A percentile compares a stretch with the other conserved stretches of the same genome.
Conservation (phyloP, 2,888 invertebrate species). For the Deladenus siricidicola region DNA sequence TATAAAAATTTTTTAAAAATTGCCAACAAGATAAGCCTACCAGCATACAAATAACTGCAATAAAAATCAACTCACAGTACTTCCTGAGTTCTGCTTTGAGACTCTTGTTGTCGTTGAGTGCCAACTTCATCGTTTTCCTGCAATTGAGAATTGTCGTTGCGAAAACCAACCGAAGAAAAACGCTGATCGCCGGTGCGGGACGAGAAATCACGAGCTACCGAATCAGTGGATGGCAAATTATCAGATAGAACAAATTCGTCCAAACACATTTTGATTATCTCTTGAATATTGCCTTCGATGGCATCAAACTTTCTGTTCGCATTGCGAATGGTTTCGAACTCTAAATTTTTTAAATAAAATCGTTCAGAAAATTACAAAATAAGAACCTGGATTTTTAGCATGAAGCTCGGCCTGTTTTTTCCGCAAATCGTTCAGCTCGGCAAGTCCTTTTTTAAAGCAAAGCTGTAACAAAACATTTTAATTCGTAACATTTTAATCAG, state of each 20-base stretch:
- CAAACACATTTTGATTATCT: slow-evolving; percentile 1
- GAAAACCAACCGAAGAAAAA: no score
- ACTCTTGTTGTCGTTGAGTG: no score
- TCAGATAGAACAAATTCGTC: background rate
- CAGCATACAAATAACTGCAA: no score
- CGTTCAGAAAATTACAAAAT: background rate
- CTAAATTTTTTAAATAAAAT: background rate
- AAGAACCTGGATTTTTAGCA: slow-evolving; percentile 8
- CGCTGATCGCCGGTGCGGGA: background rate
- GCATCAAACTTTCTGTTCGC: slow-evolving; percentile 2
- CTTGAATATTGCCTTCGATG: slow-evolving; percentile 3
- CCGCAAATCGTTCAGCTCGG: background rate
- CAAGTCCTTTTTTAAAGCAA: background rate
- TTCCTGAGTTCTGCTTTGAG: background rate
- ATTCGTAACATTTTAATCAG: no score
- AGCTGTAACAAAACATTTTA: slow-evolving; percentile 3
- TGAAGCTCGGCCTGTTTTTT: slow-evolving; percentile 1
- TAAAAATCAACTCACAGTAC: background rate
- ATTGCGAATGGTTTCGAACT: slow-evolving; percentile 1
- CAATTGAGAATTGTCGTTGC: no score
- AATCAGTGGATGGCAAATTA: background rate
- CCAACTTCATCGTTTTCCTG: no score
- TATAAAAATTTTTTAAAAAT: no score
- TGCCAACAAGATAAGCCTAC: no score
- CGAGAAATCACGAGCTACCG: background rate